phyloP scores from a whole-genome alignment of 1,140 invertebrate genomes.

The Ips typographus region DNA sequence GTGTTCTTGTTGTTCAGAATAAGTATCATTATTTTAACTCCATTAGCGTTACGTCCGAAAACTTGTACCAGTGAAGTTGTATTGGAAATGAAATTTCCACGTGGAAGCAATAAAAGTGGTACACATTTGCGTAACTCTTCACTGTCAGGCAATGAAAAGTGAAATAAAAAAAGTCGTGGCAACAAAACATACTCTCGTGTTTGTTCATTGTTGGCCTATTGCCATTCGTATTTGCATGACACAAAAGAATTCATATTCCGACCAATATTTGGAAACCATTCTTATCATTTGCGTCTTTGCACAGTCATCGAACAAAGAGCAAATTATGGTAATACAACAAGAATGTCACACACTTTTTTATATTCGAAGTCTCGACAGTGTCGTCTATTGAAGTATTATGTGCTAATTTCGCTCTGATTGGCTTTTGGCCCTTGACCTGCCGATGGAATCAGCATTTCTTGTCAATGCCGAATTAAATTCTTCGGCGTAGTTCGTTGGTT shows the following conservation, averaged over 20 bases:
- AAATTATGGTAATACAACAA: constrained; percentile 26
- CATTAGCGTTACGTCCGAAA: not conserved
- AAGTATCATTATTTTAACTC: constrained; percentile 15
- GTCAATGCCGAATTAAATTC: constrained; percentile 13
- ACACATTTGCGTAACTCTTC: no score
- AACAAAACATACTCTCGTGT: not conserved
- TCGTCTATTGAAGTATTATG: constrained; percentile 25
- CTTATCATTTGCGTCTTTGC: constrained; percentile 14
- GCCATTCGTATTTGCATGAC: constrained; percentile 9
- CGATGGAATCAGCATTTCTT: constrained; percentile 26
- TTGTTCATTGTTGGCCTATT: not conserved
- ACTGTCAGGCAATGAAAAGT: no score
- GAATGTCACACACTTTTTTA: constrained; percentile 23
- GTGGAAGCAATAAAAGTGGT: no score
- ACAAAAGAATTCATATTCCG: constrained; percentile 18
- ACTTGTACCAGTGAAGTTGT: not conserved
- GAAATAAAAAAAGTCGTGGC: not conserved
- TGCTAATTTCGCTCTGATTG: constrained; percentile 35
- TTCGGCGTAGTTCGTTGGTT: constrained; percentile 17
- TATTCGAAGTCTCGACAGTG: constrained; percentile 6
- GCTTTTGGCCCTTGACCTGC: constrained; percentile 32
- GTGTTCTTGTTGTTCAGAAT: constrained; percentile 21
- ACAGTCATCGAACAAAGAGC: constrained; percentile 21
- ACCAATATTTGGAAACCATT: constrained; percentile 14
- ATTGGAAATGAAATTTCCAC: not conserved